These are phyloP conservation scores for Clivina fossor DNA, from an alignment of 2,888 invertebrate genomes.

Conservation along the genomic window DNA sequence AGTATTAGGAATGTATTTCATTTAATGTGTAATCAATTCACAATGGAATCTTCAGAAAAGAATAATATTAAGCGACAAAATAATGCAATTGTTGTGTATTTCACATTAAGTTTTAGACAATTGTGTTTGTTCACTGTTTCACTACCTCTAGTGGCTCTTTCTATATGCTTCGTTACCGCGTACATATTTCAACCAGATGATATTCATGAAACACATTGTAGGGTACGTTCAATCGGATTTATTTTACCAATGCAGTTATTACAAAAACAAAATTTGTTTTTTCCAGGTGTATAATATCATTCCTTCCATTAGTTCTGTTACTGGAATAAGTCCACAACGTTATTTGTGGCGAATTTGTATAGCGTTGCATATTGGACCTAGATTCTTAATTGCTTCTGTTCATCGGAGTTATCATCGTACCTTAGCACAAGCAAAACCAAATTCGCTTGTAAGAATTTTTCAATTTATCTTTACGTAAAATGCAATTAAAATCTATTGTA, in stretches of 20 bases:
- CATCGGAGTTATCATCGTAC: constrained; percentile 80
- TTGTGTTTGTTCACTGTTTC: constrained; percentile 82
- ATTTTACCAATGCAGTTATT: constrained; percentile 10
- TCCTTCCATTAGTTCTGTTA: constrained; percentile 94
- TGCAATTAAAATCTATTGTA: constrained; percentile 1
- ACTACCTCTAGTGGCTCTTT: constrained; percentile 80
- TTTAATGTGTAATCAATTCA: constrained; percentile 2
- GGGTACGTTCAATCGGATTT: constrained; percentile 63
- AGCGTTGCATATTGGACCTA: constrained; percentile 88
- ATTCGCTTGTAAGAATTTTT: constrained; percentile 54
- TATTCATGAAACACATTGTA: constrained; percentile 93
- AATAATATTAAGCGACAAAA: constrained; percentile 26
- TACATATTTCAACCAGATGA: constrained; percentile 90
- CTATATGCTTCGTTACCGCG: constrained; percentile 86
- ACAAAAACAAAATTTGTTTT: constrained; percentile 10
- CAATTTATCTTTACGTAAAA: constrained; percentile 1
- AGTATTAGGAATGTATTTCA: constrained; percentile 23
- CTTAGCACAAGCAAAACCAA: constrained; percentile 62
- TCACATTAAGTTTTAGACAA: constrained; percentile 73
- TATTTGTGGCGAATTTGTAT: constrained; percentile 92
- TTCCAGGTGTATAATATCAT: constrained; percentile 89
- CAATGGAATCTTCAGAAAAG: constrained; percentile 28
- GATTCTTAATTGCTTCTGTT: constrained; percentile 84
- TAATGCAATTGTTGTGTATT: constrained; percentile 60
- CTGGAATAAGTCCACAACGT: constrained; percentile 88